These are phyloP conservation scores for Tylochromis polylepis DNA, from an alignment of 2,113 vertebrate species.

Conservation along the genomic window DNA sequence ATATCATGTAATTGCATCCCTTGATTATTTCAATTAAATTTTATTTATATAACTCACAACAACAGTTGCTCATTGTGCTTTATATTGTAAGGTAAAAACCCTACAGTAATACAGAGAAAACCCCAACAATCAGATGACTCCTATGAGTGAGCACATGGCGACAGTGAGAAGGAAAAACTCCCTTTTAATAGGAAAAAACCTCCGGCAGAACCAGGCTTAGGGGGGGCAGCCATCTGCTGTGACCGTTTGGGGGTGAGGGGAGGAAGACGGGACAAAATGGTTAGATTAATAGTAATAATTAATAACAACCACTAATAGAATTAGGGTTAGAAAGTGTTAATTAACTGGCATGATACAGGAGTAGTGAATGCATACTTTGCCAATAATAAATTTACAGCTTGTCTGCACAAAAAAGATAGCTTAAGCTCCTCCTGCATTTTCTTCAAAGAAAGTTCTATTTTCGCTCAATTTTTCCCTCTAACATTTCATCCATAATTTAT, in stretches of 20 bases:
- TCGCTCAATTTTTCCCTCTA: conserved; percentile 21
- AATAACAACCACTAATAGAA: background rate
- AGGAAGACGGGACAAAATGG: background rate
- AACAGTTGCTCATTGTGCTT: background rate
- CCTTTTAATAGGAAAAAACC: background rate
- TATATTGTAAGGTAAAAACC: background rate
- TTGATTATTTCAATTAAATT: background rate
- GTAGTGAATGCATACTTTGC: background rate
- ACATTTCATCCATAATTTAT: conserved; percentile 58
- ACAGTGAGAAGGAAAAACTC: background rate
- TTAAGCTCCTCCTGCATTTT: background rate
- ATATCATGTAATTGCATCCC: background rate
- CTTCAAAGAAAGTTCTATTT: conserved; percentile 14
- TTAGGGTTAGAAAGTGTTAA: background rate
- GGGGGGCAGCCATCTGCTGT: background rate
- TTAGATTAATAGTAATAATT: background rate
- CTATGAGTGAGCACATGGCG: background rate
- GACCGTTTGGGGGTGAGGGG: background rate
- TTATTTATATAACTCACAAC: background rate
- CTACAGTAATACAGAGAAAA: background rate
- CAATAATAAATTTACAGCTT: background rate
- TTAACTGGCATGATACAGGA: background rate
- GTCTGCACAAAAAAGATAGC: background rate
- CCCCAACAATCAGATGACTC: background rate
- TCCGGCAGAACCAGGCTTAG: background rate